These are phyloP conservation scores for Druceiella hillmani DNA, from an alignment of 2,888 invertebrate species.

Conservation along the genomic window DNA sequence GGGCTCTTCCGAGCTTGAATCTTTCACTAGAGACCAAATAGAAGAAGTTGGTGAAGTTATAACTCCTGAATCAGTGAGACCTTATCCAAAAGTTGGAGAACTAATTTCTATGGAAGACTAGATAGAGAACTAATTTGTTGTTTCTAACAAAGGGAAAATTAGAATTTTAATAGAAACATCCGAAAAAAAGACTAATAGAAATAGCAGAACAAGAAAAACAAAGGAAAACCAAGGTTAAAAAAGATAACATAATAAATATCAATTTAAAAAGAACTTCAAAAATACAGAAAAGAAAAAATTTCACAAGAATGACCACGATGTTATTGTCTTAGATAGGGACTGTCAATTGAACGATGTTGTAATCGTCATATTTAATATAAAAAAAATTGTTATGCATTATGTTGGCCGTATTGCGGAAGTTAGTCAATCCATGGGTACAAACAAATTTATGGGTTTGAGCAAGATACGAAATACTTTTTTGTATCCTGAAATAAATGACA, in stretches of 20 bases:
- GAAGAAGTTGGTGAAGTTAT: too few species aligned
- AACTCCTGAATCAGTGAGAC: conserved; percentile 20
- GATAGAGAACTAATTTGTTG: too few species aligned
- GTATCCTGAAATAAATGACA: conserved; percentile 14
- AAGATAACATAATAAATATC: conserved; percentile 10
- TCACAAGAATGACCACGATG: conserved; percentile 19
- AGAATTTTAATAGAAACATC: conserved; percentile 20
- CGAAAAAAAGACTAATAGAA: conserved; percentile 19
- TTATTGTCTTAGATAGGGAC: conserved; percentile 19
- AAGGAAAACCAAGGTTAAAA: conserved; percentile 16
- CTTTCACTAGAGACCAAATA: too few species aligned
- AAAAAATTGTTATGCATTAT: conserved; percentile 19
- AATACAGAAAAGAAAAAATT: conserved; percentile 4
- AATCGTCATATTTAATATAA: conserved; percentile 6
- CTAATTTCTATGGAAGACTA: conserved; percentile 11
- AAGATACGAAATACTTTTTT: conserved; percentile 22
- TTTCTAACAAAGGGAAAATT: too few species aligned
- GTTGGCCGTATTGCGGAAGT: conserved; percentile 20
- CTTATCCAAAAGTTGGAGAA: conserved; percentile 20
- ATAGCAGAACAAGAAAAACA: too few species aligned
- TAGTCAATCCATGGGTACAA: conserved; percentile 21
- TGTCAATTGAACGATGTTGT: conserved; percentile 8
- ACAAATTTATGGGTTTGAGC: conserved; percentile 22
- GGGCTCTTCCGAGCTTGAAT: conserved; percentile 1
- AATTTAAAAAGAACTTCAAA: conserved; percentile 3